Base-by-base conservation (phyloP, 30 jellyfish, hydroid and myxozoan species). In the Rhopilema esculentum region DNA sequence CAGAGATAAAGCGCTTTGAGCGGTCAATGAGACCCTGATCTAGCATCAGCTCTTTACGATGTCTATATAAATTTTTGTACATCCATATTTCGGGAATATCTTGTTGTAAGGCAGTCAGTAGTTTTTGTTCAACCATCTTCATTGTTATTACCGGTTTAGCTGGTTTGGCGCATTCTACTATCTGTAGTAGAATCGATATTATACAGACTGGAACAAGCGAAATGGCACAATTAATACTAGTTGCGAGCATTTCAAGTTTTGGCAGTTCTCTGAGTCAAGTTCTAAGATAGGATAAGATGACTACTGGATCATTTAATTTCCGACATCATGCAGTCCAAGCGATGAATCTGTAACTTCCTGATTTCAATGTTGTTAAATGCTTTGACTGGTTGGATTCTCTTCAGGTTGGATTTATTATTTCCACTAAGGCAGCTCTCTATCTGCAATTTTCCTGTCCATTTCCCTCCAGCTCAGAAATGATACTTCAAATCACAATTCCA, bases 1-100 rank as follows among this genome's bases (percentile, higher is more conserved):
- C 80, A 1, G 89, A 72, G 18, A 72, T 17, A 29, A 75, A 72
- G 52, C 91, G 64, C 74, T 71, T 80, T 19, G 97, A 92, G 19
- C 97, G 72, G 32, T 89, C 86, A 16, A 89, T 72, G 17, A 89
- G 87, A 48, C 97, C 97, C 75, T 89, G 97, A 32, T 89, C 93
- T 17, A 89, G 66, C 97, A 89, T 89, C 57, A 89, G 68, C 52
- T 89, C 97, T 22, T 33, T 77, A 31, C 92, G 67, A 26, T 76
- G 72, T 72, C 86, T 61, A 73, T 32, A 80, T 17, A 76, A 23
- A 53, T 89, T 93, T 64, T 89, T 89, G 79, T 89, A 89, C 64
- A 82, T 79, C 97, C 97, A 89, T 21, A 83, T 17, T 20, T 67
- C 31, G 49, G 92, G 57, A 49, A 89, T 77, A 49, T 89, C 97